phyloP scores from a whole-genome alignment of 2,888 invertebrate genomes.

The Homarus gammarus region DNA sequence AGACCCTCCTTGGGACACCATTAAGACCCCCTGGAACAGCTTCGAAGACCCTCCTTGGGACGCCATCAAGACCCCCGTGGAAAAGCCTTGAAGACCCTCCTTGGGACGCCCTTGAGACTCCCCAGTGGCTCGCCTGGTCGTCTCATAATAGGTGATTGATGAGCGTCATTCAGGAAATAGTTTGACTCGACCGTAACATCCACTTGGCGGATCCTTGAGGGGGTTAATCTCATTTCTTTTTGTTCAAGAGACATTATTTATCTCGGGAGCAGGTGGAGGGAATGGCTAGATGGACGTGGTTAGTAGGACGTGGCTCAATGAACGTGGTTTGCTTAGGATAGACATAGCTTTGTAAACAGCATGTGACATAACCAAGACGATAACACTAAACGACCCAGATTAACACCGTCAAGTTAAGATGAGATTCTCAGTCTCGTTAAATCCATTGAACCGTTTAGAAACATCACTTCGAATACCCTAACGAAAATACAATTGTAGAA shows the following conservation, averaged over 20 bases:
- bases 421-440: too few species aligned
- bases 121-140: constrained; percentile 19
- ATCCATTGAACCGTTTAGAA: too few species aligned
- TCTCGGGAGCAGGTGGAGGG: constrained; percentile 9
- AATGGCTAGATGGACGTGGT: constrained; percentile 2
- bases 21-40: neutral
- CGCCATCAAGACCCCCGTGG: neutral
- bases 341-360: constrained; percentile 23
- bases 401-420: too few species aligned
- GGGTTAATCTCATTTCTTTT: constrained; percentile 41
- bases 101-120: neutral
- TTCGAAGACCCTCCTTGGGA: neutral
- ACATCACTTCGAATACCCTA: too few species aligned
- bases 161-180: constrained; percentile 61
- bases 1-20: neutral
- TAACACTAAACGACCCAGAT: too few species aligned
- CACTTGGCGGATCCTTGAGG: constrained; percentile 49
- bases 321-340: constrained; percentile 20
- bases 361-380: too few species aligned
- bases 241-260: constrained; percentile 28
- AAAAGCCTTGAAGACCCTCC: neutral
- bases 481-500: too few species aligned
- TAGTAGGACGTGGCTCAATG: neutral
- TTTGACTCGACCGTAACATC: constrained; percentile 50
- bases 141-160: constrained; percentile 54